phyloP scores from a whole-genome alignment of 2,888 invertebrate genomes.

The Polyommatus icarus region DNA sequence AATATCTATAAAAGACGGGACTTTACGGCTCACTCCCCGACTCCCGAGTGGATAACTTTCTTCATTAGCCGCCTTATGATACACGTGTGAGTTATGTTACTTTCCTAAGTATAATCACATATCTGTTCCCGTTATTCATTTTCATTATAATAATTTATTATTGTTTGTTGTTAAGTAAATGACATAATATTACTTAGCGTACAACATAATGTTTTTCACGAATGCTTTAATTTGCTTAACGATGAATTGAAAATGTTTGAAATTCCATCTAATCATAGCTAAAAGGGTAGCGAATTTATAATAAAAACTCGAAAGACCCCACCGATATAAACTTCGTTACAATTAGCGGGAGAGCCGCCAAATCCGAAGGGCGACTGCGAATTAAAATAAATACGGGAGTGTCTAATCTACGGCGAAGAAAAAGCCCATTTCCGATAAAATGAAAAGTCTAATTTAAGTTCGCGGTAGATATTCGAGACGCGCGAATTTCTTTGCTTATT shows the following conservation, averaged over 20 bases:
- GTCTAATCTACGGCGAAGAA: constrained; percentile 27
- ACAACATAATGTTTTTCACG: not conserved
- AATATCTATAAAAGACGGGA: constrained; percentile 5
- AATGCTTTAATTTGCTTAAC: not conserved
- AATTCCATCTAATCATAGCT: not conserved
- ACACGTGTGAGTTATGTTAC: constrained; percentile 20
- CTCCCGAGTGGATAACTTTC: constrained; percentile 15
- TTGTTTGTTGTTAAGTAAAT: not conserved
- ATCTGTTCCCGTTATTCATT: constrained; percentile 5
- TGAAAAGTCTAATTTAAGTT: constrained; percentile 33
- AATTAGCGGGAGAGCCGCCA: constrained; percentile 6
- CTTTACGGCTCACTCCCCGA: not conserved
- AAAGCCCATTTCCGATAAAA: constrained; percentile 31
- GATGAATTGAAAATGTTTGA: not conserved
- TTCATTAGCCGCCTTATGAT: constrained; percentile 19
- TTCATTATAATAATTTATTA: constrained; percentile 13
- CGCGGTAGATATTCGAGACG: constrained; percentile 31
- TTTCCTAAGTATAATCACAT: constrained; percentile 14
- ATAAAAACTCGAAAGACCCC: not conserved
- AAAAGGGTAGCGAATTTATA: not conserved
- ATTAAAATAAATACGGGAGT: constrained; percentile 33
- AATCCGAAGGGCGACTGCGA: constrained; percentile 2
- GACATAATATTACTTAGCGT: not conserved
- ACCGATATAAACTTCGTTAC: constrained; percentile 4
- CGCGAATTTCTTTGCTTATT: constrained; percentile 31